A percentile compares a stretch with the other conserved stretches of the same genome.
Conservation (phyloP, 2,113 vertebrate species). For the Asarcornis scutulata region DNA sequence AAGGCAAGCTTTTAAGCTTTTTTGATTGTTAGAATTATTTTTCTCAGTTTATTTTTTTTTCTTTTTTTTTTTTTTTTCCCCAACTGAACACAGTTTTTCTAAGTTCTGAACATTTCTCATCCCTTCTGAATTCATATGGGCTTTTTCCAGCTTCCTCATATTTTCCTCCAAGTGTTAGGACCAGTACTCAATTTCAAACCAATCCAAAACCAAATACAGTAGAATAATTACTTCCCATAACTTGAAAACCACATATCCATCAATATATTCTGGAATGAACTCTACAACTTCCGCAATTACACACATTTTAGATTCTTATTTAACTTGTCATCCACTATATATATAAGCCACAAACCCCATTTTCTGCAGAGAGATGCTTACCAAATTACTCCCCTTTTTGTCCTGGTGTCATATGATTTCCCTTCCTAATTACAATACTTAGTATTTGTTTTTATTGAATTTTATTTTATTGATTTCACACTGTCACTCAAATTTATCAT, state of each 20-base stretch:
- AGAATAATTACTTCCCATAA: constrained; percentile 18
- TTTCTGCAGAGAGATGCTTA: not conserved
- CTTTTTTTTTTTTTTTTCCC: not conserved
- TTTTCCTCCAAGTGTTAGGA: not conserved
- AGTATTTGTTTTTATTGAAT: not conserved
- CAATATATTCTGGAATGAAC: not conserved
- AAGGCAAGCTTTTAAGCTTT: too few species aligned
- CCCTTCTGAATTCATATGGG: not conserved
- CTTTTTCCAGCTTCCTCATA: not conserved
- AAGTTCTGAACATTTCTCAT: not conserved
- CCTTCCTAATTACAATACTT: not conserved
- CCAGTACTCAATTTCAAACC: not conserved
- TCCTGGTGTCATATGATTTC: not conserved
- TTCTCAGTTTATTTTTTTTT: not conserved
- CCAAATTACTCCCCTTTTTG: not conserved
- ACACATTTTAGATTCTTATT: not conserved
- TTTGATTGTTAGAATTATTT: not conserved
- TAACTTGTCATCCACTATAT: not conserved
- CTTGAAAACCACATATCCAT: not conserved
- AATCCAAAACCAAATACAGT: not conserved
- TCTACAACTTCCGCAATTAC: not conserved
- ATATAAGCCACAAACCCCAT: not conserved
- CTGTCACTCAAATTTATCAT: not conserved
- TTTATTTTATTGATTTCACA: constrained; percentile 32
- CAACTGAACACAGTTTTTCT: not conserved